Base-by-base conservation (phyloP, 1,140 invertebrate species). In the Drosophila tani region DNA sequence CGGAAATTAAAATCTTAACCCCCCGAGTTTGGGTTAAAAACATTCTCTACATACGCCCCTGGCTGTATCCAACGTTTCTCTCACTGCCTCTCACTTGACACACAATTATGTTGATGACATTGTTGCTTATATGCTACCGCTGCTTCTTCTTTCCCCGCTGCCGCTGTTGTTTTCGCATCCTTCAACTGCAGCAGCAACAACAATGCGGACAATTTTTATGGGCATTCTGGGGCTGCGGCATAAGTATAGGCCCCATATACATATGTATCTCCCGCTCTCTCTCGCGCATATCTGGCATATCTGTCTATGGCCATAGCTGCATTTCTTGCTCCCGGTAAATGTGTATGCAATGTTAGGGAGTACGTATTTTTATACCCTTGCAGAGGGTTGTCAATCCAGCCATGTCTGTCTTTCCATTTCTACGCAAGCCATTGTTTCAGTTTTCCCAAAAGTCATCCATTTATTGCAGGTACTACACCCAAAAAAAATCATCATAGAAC, bases 141-240 rank as follows among this genome's bases (percentile, higher is more conserved):
- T 77, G 69, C 38, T 43, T 17, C 35, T 21, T 21, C 2, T 21
- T 21, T 21, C 21, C 21, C 21, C 21, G 21, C 21, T 24, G 21
- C 21, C 21, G 3, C 21, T 8, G 29, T 29, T 29, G 29, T 29
- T 6, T 29, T 29, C 29, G 29, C 29, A 7, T 29, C 6, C 29
- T 29, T 29, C 67, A 68, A 50, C 73, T 68, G 66, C 67, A 60
- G 35, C 64, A 56, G 41, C 79, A 70, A 51, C 62, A 77, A 71
- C 49, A 81, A 82, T 76, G 76, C 65, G 49, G 66, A 80, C 76
- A 77, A 83, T 82, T 88, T 88, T 79, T 88, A 88, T 88, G 81
- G 80, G 70, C 83, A 82, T 82, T 79, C 83, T 80, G 79, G 45
- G 58, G 50, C 60, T 47, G 64, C 14, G 51, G 59, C 64, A 68